Conservation (phyloP, 2,113 vertebrate genomes). For the Noctilio leporinus region DNA sequence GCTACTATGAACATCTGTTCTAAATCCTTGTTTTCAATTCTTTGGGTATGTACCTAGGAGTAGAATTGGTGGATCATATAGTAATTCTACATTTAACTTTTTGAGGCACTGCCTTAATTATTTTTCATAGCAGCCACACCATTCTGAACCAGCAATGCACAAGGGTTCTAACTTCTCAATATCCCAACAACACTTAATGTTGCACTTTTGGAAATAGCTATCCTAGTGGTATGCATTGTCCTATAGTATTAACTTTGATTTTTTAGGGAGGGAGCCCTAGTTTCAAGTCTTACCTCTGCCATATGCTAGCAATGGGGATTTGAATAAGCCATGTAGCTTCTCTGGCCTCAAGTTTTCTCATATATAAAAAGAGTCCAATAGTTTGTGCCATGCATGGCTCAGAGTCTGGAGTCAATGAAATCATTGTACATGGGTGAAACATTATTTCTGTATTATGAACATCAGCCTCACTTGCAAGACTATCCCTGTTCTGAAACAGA, state of each 20-base stretch:
- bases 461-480: not conserved
- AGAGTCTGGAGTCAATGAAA: not conserved
- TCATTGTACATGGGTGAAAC: not conserved
- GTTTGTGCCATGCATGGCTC: not conserved
- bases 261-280: not conserved
- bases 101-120: not conserved
- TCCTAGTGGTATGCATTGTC: not conserved
- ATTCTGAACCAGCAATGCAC: not conserved
- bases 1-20: not conserved
- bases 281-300: not conserved
- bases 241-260: not conserved
- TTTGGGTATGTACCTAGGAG: not conserved
- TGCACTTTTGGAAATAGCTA: not conserved
- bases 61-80: not conserved
- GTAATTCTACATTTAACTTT: not conserved
- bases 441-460: not conserved
- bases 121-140: not conserved
- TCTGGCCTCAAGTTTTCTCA: not conserved
- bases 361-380: not conserved
- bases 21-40: not conserved
- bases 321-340: not conserved
- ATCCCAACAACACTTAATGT: not conserved
- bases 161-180: not conserved
- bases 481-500: not conserved
- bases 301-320: not conserved